Evolutionary conservation across 2,797 vertebrate genomes (phyloP).

Genomic region (Yasuhikotakia modesta): DNA sequence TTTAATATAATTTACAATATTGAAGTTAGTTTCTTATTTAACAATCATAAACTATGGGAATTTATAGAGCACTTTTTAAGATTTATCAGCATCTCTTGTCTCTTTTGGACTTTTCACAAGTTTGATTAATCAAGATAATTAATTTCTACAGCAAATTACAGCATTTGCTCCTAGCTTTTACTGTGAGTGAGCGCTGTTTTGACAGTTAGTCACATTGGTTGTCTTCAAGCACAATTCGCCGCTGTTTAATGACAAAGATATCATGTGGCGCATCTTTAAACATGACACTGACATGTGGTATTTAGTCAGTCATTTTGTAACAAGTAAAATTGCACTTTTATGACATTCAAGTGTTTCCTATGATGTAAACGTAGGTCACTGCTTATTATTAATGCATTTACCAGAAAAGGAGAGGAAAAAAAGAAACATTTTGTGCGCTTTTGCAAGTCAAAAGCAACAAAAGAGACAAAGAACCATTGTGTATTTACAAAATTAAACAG

Average conservation of each 20-base stretch:
- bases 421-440: conserved; percentile 62
- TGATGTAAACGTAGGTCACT: conserved; percentile 77
- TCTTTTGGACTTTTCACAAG: conserved; percentile 64
- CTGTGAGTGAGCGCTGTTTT: conserved; percentile 75
- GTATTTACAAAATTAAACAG: conserved; percentile 77
- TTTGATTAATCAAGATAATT: conserved; percentile 82
- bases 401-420: conserved; percentile 63
- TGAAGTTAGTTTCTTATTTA: background rate
- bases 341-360: conserved; percentile 78
- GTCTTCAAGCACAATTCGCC: conserved; percentile 76
- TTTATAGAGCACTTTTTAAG: conserved; percentile 3
- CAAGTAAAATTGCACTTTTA: conserved; percentile 74
- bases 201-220: conserved; percentile 75
- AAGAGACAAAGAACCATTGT: conserved; percentile 80
- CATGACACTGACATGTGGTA: conserved; percentile 83
- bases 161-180: conserved; percentile 69
- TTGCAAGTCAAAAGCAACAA: conserved; percentile 73
- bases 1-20: conserved; percentile 2
- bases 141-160: conserved; percentile 82
- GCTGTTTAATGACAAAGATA: conserved; percentile 84
- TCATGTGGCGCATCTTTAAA: conserved; percentile 86
- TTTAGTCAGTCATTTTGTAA: conserved; percentile 83
- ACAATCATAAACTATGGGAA: background rate
- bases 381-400: conserved; percentile 70
- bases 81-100: conserved; percentile 44